phyloP scores from a whole-genome alignment of 2,113 vertebrate species.

The Caretta caretta region DNA sequence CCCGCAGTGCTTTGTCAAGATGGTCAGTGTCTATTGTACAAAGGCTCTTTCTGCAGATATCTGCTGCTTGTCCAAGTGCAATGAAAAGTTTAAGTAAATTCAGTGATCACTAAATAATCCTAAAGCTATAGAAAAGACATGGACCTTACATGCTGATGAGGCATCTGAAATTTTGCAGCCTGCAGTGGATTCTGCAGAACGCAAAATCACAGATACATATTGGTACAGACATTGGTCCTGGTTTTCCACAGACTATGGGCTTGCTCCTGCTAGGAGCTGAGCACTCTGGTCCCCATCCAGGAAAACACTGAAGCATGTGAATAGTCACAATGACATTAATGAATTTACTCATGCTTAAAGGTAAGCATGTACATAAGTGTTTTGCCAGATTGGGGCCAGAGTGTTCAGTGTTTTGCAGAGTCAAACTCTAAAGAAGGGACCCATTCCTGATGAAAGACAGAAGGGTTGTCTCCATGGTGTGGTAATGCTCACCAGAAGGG shows the following conservation, averaged over 20 bases:
- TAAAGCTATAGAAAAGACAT: conserved; percentile 25
- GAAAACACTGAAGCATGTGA: background rate
- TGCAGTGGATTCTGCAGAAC: background rate
- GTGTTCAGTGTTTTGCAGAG: background rate
- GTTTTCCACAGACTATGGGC: background rate
- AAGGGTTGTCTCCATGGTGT: background rate
- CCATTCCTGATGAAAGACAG: conserved; percentile 8
- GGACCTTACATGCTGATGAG: conserved; percentile 19
- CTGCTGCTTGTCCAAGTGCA: background rate
- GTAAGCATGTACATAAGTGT: conserved; percentile 35
- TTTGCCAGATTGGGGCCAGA: background rate
- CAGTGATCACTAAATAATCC: conserved; percentile 24
- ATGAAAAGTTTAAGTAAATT: conserved; percentile 6
- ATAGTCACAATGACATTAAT: background rate
- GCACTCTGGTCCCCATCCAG: background rate
- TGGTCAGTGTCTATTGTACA: background rate
- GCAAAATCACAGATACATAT: background rate
- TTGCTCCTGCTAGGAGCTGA: background rate
- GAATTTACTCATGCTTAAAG: background rate
- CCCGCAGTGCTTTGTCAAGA: conserved; percentile 8
- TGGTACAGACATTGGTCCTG: background rate
- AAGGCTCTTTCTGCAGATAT: background rate
- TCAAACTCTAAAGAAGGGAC: background rate
- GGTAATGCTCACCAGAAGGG: background rate
- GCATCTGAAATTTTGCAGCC: conserved; percentile 4